phyloP scores from a whole-genome alignment of 2,888 invertebrate species.

The Cremastinae sp. region DNA sequence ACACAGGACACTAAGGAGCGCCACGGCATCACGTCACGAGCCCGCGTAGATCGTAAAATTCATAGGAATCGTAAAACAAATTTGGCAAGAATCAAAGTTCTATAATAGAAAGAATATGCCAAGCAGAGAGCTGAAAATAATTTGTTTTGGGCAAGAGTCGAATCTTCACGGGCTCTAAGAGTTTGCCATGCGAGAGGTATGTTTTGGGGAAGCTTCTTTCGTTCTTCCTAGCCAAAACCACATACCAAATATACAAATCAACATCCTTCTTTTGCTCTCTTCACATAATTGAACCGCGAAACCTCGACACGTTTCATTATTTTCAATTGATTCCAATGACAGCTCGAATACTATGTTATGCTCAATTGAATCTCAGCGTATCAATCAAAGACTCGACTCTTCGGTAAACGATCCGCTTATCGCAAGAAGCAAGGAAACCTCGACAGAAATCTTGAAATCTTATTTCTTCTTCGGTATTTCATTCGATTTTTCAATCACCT shows the following conservation, averaged over 20 bases:
- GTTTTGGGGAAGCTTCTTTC: conserved; percentile 79
- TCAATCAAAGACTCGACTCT: conserved; percentile 3
- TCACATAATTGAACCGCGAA: not conserved
- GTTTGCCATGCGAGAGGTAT: conserved; percentile 77
- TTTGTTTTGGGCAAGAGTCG: not conserved
- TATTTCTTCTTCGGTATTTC: not conserved
- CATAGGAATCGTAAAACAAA: not conserved
- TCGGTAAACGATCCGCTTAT: not conserved
- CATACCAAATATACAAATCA: conserved; percentile 66
- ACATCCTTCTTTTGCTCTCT: conserved; percentile 41
- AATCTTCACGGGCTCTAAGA: conserved; percentile 69
- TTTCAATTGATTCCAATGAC: not conserved
- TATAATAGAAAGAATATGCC: not conserved
- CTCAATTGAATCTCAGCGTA: not conserved
- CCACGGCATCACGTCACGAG: conserved; percentile 67
- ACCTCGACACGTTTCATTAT: not conserved
- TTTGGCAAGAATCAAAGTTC: not conserved
- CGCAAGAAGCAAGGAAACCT: conserved; percentile 2
- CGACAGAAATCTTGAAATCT: not conserved
- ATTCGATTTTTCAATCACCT: conserved; percentile 4
- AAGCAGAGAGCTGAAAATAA: not conserved
- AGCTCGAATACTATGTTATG: too few relatives aligned
- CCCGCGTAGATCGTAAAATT: conserved; percentile 65
- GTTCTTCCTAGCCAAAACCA: conserved; percentile 78
- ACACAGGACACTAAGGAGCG: conserved; percentile 73